Conservation (phyloP, 2,797 vertebrate species). For the Delichon dasypus region DNA sequence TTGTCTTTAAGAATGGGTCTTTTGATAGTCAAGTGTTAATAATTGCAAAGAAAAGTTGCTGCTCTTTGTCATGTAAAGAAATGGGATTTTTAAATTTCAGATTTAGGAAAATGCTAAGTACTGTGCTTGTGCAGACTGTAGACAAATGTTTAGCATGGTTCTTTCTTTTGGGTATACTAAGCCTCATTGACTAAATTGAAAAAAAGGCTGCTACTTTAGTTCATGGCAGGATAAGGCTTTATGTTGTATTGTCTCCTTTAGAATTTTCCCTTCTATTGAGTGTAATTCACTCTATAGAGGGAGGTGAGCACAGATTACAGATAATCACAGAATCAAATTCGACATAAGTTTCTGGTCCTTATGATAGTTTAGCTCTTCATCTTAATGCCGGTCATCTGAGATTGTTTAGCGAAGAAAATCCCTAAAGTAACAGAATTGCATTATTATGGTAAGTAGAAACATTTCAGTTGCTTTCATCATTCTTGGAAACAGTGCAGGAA, state of each 20-base stretch:
- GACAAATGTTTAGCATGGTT: constrained; percentile 46
- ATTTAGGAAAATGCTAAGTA: constrained; percentile 11
- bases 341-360: constrained; percentile 50
- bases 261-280: constrained; percentile 55
- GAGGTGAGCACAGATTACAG: constrained; percentile 56
- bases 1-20: background rate
- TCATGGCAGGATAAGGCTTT: constrained; percentile 60
- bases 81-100: constrained; percentile 34
- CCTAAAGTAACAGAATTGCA: constrained; percentile 11
- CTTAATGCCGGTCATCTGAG: constrained; percentile 46
- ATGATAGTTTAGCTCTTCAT: constrained; percentile 40
- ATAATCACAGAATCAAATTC: constrained; percentile 50
- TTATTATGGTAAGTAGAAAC: constrained; percentile 56
- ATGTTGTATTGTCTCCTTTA: constrained; percentile 60
- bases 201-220: constrained; percentile 48
- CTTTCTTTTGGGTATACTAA: constrained; percentile 48
- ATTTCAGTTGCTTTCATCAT: constrained; percentile 44
- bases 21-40: constrained; percentile 35
- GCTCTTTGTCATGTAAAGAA: constrained; percentile 48
- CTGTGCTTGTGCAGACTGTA: constrained; percentile 31
- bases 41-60: constrained; percentile 35
- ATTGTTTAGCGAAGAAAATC: constrained; percentile 40
- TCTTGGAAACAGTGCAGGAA: constrained; percentile 7
- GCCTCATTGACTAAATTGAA: constrained; percentile 54
- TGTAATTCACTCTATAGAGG: constrained; percentile 22